Conservation (phyloP, 1,140 invertebrate genomes). For the Pissodes strobi region DNA sequence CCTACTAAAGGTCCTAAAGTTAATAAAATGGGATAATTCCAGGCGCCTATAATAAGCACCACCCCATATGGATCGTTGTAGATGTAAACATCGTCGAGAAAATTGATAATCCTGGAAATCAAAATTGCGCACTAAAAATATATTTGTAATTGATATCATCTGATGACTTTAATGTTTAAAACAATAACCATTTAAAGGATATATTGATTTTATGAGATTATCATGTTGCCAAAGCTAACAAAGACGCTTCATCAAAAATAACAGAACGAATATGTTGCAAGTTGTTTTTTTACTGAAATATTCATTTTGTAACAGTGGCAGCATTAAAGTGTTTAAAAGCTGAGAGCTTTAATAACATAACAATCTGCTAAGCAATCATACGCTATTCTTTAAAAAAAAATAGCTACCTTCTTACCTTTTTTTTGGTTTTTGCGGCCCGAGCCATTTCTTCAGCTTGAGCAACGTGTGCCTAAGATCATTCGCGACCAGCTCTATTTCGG, state of each 20-base stretch:
- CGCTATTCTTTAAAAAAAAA: background rate
- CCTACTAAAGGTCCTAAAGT: conserved; percentile 40
- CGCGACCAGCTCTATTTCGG: conserved; percentile 70
- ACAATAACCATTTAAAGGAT: too few species aligned
- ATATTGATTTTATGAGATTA: too few species aligned
- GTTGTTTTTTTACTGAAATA: too few species aligned
- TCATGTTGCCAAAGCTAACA: too few species aligned
- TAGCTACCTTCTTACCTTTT: conserved; percentile 56
- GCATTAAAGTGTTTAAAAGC: too few species aligned
- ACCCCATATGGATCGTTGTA: conserved; percentile 85
- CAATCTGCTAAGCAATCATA: too few species aligned
- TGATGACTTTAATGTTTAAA: too few species aligned
- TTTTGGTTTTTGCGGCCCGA: conserved; percentile 67
- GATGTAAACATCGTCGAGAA: conserved; percentile 72
- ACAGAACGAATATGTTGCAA: too few species aligned
- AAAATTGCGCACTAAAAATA: background rate
- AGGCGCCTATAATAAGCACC: conserved; percentile 79
- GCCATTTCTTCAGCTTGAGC: conserved; percentile 70
- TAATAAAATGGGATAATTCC: conserved; percentile 43
- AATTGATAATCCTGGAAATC: conserved; percentile 62
- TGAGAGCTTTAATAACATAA: too few species aligned
- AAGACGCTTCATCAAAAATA: too few species aligned
- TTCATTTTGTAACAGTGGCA: too few species aligned
- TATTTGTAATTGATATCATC: too few species aligned
- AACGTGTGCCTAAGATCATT: conserved; percentile 72